phyloP scores from a whole-genome alignment of 2,113 vertebrate species.

The Carassius auratus region DNA sequence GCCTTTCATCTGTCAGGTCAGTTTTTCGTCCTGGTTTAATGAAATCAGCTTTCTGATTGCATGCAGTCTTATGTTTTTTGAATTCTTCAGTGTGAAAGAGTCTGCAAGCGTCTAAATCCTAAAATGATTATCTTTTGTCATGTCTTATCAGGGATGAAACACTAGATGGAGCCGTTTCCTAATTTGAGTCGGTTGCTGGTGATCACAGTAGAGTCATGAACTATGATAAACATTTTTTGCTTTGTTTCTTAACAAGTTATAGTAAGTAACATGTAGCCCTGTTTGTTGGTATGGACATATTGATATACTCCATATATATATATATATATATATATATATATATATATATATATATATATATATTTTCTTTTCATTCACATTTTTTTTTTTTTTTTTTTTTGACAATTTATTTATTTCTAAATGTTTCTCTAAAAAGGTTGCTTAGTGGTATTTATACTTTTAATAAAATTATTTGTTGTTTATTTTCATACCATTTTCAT shows the following conservation, averaged over 20 bases:
- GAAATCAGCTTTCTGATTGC: neutral
- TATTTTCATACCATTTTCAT: neutral
- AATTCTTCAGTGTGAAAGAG: neutral
- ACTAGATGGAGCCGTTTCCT: neutral
- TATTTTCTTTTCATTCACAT: no score
- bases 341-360: no score
- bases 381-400: no score
- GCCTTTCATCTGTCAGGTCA: constrained; percentile 36
- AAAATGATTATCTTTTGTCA: neutral
- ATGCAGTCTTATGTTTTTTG: neutral
- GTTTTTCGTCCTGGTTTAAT: neutral
- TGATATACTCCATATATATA: no score
- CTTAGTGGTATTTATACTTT: neutral
- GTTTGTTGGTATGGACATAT: neutral
- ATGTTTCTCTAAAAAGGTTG: neutral
- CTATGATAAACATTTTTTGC: neutral
- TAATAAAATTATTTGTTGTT: neutral
- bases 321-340: no score
- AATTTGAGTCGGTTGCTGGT: neutral
- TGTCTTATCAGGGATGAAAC: constrained; percentile 10
- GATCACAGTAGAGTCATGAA: neutral
- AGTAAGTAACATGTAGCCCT: neutral
- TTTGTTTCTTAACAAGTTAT: neutral
- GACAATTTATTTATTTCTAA: neutral
- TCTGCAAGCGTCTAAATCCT: neutral